These are phyloP conservation scores for Leptinotarsa haldemani DNA, from an alignment of 2,888 invertebrate species.

Conservation along the genomic window DNA sequence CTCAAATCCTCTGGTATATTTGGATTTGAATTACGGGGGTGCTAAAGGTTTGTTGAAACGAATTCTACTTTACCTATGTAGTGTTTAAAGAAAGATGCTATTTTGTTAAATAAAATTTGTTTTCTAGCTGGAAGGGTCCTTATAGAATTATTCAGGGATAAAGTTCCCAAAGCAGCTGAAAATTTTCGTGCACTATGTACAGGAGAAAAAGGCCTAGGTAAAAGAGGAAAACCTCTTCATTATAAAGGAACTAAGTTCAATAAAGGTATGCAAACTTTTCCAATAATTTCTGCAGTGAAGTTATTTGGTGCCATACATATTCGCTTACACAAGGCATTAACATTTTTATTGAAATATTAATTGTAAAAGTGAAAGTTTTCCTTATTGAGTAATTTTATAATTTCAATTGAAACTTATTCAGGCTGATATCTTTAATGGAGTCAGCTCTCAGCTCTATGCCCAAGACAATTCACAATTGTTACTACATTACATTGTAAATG, in stretches of 20 bases:
- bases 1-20: constrained; percentile 68
- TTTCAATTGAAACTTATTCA: too few relatives aligned
- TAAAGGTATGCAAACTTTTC: constrained; percentile 68
- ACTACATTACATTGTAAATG: too few relatives aligned
- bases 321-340: too few relatives aligned
- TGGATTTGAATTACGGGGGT: constrained; percentile 77
- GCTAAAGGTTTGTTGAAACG: constrained; percentile 71
- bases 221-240: constrained; percentile 78
- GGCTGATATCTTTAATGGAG: too few relatives aligned
- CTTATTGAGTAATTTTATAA: too few relatives aligned
- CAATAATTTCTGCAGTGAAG: too few relatives aligned
- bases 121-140: constrained; percentile 82
- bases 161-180: constrained; percentile 88
- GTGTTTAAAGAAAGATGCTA: not conserved
- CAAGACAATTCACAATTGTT: too few relatives aligned
- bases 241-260: constrained; percentile 88
- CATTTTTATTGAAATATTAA: too few relatives aligned
- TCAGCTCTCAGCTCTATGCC: too few relatives aligned
- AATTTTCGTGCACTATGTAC: constrained; percentile 94
- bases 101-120: constrained; percentile 1
- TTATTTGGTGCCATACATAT: too few relatives aligned
- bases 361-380: too few relatives aligned
- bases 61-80: constrained; percentile 14
- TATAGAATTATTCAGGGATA: constrained; percentile 86
- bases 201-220: constrained; percentile 85